Evolutionary conservation across 2,113 vertebrate genomes (phyloP).

Genomic region (Erythrocercus mccallii): DNA sequence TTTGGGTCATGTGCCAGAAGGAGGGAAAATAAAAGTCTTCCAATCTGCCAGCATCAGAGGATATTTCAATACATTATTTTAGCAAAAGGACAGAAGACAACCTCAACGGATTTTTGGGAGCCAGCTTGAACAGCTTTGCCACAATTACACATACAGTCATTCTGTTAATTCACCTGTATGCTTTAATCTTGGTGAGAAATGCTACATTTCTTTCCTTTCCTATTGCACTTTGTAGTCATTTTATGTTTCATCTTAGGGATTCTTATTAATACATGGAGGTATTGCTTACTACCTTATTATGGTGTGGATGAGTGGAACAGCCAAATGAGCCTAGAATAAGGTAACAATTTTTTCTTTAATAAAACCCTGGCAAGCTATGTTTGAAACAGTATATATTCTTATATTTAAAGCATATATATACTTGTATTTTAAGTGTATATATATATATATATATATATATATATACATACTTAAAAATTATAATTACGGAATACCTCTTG

Average conservation of each 20-base stretch:
- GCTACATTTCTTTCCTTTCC: background rate
- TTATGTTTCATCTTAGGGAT: background rate
- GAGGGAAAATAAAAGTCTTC: background rate
- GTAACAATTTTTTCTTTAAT: background rate
- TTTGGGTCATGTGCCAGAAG: background rate
- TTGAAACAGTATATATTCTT: background rate
- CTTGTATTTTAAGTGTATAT: background rate
- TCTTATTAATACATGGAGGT: background rate
- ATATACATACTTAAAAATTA: background rate
- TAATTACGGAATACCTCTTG: background rate
- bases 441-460: too few species aligned
- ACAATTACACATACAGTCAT: background rate
- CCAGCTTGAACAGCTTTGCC: background rate
- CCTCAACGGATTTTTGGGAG: background rate
- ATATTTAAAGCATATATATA: too few species aligned
- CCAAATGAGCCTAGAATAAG: background rate
- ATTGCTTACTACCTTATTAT: background rate
- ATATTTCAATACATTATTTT: background rate
- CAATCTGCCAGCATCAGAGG: background rate
- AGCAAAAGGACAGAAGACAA: background rate
- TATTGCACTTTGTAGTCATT: background rate
- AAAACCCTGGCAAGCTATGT: background rate
- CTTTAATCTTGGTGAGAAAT: background rate
- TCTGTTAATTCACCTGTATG: background rate
- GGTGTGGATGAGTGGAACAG: background rate